Base-by-base conservation (phyloP, 2,113 vertebrate genomes). In the Halichoeres trimaculatus region DNA sequence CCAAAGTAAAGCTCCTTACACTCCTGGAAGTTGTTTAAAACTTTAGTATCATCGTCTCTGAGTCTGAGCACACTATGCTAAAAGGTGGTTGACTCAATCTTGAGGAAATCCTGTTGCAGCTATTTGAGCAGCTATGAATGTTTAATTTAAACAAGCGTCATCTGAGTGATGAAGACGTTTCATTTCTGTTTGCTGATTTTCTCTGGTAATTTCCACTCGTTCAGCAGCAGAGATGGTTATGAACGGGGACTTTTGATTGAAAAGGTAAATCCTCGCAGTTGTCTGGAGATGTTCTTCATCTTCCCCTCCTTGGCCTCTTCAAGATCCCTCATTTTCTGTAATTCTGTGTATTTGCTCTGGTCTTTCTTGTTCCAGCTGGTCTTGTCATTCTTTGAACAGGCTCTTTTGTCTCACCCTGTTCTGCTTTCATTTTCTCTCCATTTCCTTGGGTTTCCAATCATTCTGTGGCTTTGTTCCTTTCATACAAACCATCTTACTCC, bases 401-500 rank as follows among this genome's bases (percentile, higher is more conserved):
- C 30, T 26, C 65, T 60, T 70, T 60, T 65, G 23, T 59, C 30
- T 17, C 4, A 22, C 48, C 10, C 38, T 45, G 16, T 50, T 57
- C 53, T 77, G 9, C 36, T 54, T 43, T 10, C 48, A 38, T 70
- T 35, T 64, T 63, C 20, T 64, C 10, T 35, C 70, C 20, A 35
- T 65, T 41, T 56, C 53, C 50, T 54, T 45, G 16, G 40, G 58
- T 58, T 34, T 70, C 7, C 19, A 23, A 24, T 64, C 45, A 45
- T 41, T 58, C 61, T 48, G 36, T 43, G 19, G 64, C 64, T 60
- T 74, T 64, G 58, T 73, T 59, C 8, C 47, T 16, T 59, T 52
- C 64, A 17, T 48, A 16, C 20, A 52, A 57, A 57, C 56, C 38
- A 69, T 64, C 38, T 47, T 20, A 40, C 19, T 63, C 58, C 48